Base-by-base conservation (phyloP, 2,888 invertebrate species). In the Drosophila cognata region DNA sequence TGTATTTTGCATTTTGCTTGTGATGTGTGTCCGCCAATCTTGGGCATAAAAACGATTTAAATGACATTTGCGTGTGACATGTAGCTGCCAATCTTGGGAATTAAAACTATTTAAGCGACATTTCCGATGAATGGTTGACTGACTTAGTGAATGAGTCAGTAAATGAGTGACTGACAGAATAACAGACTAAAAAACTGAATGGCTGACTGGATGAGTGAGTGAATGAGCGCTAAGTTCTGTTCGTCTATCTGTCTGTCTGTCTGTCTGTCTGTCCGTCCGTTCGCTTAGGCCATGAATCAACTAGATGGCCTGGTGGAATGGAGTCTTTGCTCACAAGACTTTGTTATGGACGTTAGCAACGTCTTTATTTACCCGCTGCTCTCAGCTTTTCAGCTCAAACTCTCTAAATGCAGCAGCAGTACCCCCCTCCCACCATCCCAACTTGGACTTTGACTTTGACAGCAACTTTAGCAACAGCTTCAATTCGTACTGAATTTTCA, bases 61-160 rank as follows among this genome's bases (percentile, higher is more conserved):
- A 77, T 85, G 86, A 67, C 73, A 58, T 61, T 58, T 46, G 33
- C 36, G 29, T 56, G 61, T 13, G 29, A 52, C 71, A 71, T 67
- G 74, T 61, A 43, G 71, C 71, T 69, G 61, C 58, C 65, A 56
- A 57, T 71, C 63, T 63, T 59, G 56, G 55, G 59, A 69, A 88
- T 81, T 79, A 86, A 88, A 83, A 86, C 79, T 77, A 85, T 88
- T 85, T 88, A 81, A 84, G 75, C 83, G 86, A 68, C 75, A 57
- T 63, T 58, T 16, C 68, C 70, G 63, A 58, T 55, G 64, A 57
- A 36, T 43, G 53, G 46, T 25, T 48, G 51, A 66, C 51, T 51
- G 73, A 67, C 52, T 60, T 41, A 50, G 18, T 35, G 69, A 52
- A 25, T 56, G 77, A 73, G 29, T 72, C 69, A 81, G 31, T 65